These are phyloP conservation scores for Aix galericulata DNA, from an alignment of 2,113 vertebrate genomes.

Conservation along the genomic window DNA sequence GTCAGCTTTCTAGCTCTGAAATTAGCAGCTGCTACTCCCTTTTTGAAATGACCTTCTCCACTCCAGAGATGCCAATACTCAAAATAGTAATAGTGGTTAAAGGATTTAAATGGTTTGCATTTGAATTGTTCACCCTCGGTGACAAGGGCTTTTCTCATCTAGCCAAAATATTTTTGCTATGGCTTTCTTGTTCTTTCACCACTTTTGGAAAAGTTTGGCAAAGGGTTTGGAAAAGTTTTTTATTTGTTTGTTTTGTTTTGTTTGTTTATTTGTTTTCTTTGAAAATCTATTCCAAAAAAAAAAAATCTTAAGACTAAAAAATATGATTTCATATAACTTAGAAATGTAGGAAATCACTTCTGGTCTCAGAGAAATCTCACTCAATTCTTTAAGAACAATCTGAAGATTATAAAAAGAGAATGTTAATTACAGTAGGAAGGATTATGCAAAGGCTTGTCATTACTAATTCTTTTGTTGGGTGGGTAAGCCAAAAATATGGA, in stretches of 20 bases:
- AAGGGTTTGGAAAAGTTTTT: no score
- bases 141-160: not conserved
- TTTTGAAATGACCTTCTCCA: slow-evolving; percentile 34
- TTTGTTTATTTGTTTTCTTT: not conserved
- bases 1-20: slow-evolving; percentile 17
- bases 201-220: not conserved
- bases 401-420: not conserved
- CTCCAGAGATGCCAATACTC: slow-evolving; percentile 8
- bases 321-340: not conserved
- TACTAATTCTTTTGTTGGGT: not conserved
- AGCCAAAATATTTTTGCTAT: not conserved
- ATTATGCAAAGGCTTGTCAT: not conserved
- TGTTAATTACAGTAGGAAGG: not conserved
- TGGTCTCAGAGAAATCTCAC: not conserved
- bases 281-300: not conserved
- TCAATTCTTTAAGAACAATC: not conserved
- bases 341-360: not conserved
- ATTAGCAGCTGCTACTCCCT: slow-evolving; percentile 62
- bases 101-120: not conserved
- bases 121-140: not conserved
- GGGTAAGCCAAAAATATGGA: not conserved
- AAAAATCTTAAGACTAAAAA: not conserved
- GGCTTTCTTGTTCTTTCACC: not conserved
- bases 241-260: no score
- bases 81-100: slow-evolving; percentile 12